A percentile compares a stretch with the other conserved stretches of the same genome.
These are phyloP conservation scores for Gonatopus flavifemur DNA, from an alignment of 1,140 invertebrate genomes.

Conservation along the genomic window DNA sequence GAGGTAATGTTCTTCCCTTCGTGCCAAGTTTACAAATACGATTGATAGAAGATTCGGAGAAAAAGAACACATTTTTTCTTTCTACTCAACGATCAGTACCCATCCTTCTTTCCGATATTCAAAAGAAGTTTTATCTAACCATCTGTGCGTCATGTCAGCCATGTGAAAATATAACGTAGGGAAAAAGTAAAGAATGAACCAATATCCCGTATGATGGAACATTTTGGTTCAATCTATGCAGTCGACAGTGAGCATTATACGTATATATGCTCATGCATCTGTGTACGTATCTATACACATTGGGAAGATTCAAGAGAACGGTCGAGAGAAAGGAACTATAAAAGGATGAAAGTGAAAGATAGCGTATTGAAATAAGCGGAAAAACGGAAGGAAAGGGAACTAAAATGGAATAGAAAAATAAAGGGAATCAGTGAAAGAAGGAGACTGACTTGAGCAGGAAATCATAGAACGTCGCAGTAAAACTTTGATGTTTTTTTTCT, in stretches of 20 bases:
- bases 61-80: too few relatives aligned
- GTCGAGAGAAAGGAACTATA: too few relatives aligned
- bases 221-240: conserved; percentile 39
- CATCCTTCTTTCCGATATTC: conserved; percentile 7
- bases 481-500: conserved; percentile 22
- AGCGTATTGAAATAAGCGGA: too few relatives aligned
- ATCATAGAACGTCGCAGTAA: too few relatives aligned
- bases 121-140: conserved; percentile 23
- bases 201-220: conserved; percentile 49
- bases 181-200: conserved; percentile 44
- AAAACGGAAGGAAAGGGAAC: neutral
- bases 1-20: too few relatives aligned
- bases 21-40: too few relatives aligned
- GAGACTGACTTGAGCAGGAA: conserved; percentile 5
- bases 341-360: too few relatives aligned
- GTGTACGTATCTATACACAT: conserved; percentile 14
- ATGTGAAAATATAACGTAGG: conserved; percentile 32
- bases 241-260: too few relatives aligned
- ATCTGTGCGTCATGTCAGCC: conserved; percentile 13
- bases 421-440: neutral
- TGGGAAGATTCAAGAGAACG: neutral
- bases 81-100: too few relatives aligned
- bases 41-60: too few relatives aligned
- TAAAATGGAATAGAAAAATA: neutral
- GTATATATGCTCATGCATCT: conserved; percentile 14